Evolutionary conservation across 2,113 vertebrate species (phyloP).

Genomic region (Tachysurus fulvidraco): DNA sequence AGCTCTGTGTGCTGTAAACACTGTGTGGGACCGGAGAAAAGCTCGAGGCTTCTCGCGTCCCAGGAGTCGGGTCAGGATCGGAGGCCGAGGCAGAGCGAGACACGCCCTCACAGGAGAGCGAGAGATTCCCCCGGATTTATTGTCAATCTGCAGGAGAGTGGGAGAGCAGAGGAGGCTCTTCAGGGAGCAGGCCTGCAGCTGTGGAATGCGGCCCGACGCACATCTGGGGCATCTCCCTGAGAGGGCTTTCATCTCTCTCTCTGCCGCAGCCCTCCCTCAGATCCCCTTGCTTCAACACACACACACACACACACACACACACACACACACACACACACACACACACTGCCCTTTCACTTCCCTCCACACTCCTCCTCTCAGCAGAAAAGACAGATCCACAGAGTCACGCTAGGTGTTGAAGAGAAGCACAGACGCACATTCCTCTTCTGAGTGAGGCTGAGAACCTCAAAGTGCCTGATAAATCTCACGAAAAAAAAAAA

Average conservation of each 20-base stretch:
- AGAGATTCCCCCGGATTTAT: slow-evolving; percentile 57
- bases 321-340: slow-evolving; percentile 29
- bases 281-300: slow-evolving; percentile 39
- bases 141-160: slow-evolving; percentile 56
- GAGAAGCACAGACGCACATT: slow-evolving; percentile 49
- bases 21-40: slow-evolving; percentile 6
- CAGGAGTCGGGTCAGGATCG: slow-evolving; percentile 35
- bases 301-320: slow-evolving; percentile 23
- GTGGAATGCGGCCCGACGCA: slow-evolving; percentile 59
- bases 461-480: slow-evolving; percentile 44
- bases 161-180: slow-evolving; percentile 58
- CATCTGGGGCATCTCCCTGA: slow-evolving; percentile 58
- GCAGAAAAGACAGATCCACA: slow-evolving; percentile 39
- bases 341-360: slow-evolving; percentile 46
- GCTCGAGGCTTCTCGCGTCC: slow-evolving; percentile 24
- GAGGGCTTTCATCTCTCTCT: slow-evolving; percentile 54
- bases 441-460: slow-evolving; percentile 46
- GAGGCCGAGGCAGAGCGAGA: slow-evolving; percentile 24
- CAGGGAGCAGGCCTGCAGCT: slow-evolving; percentile 47
- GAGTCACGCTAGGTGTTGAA: slow-evolving; percentile 52
- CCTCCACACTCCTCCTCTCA: slow-evolving; percentile 21
- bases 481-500: slow-evolving; percentile 11
- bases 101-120: slow-evolving; percentile 46
- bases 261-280: slow-evolving; percentile 42
- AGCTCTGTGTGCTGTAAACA: not conserved